phyloP scores from a whole-genome alignment of 92 coral and sea anemone species.

The Porites divaricata region DNA sequence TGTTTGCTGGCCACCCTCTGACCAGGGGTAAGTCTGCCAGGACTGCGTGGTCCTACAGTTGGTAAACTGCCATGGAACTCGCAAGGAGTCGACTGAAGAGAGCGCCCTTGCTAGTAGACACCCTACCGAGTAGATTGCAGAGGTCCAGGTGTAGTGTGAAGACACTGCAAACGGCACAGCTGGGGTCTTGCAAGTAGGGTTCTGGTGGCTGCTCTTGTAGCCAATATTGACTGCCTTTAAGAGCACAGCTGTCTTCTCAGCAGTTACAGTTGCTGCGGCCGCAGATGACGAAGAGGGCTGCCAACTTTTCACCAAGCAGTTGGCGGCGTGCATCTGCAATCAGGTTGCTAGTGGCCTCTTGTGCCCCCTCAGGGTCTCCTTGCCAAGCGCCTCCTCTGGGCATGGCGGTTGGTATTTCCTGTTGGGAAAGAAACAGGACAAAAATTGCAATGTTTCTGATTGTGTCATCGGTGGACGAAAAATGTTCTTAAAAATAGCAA shows the following conservation, averaged over 20 bases:
- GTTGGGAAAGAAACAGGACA: too few species aligned
- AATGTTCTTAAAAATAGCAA: too few species aligned
- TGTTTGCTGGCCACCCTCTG: neutral
- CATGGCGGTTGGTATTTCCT: too few species aligned
- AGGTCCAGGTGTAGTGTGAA: slow-evolving; percentile 1
- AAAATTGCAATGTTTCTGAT: too few species aligned
- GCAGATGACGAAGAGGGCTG: neutral
- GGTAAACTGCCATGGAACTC: slow-evolving; percentile 8
- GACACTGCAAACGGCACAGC: neutral
- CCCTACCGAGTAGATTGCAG: slow-evolving; percentile 3
- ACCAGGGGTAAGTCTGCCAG: neutral
- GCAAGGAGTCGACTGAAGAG: neutral
- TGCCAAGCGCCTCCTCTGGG: too few species aligned
- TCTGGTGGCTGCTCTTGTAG: neutral
- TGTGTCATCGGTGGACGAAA: too few species aligned
- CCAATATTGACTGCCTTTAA: neutral
- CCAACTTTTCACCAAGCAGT: too few species aligned
- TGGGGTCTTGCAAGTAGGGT: neutral
- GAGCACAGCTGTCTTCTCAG: too few species aligned
- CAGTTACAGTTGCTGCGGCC: too few species aligned
- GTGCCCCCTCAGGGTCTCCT: too few species aligned
- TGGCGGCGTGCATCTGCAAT: too few species aligned
- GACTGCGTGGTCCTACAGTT: neutral
- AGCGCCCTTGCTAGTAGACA: neutral
- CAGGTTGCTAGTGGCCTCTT: too few species aligned